These are phyloP conservation scores for Harlomillsia oculata DNA, from an alignment of 1,140 invertebrate genomes.

Conservation along the genomic window DNA sequence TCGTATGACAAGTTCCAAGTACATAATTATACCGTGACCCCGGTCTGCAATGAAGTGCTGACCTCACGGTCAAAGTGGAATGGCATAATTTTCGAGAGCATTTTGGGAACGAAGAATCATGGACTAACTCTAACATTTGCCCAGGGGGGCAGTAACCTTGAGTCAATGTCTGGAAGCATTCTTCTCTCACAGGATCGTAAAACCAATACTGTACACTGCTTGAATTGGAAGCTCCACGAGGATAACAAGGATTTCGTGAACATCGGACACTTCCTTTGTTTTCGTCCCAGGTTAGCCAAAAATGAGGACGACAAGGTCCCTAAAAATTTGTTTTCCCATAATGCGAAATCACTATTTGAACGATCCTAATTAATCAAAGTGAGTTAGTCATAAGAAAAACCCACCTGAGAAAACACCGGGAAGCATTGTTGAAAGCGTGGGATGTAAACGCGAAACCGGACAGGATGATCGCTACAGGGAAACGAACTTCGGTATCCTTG, in stretches of 20 bases:
- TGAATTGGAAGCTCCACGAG: neutral
- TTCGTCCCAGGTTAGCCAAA: neutral
- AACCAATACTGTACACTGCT: neutral
- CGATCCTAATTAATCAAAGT: too few species aligned
- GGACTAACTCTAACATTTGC: constrained; percentile 5
- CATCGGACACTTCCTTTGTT: neutral
- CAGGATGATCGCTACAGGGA: neutral
- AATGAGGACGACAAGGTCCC: neutral
- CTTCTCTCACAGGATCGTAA: neutral
- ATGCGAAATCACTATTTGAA: too few species aligned
- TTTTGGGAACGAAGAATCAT: constrained; percentile 6
- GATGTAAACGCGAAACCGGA: neutral
- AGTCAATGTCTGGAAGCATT: neutral
- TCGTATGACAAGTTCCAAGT: neutral
- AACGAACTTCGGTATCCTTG: neutral
- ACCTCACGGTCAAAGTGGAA: neutral
- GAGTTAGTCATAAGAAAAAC: too few species aligned
- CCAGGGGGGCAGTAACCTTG: neutral
- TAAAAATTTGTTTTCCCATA: neutral
- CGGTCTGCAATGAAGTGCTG: neutral
- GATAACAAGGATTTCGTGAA: neutral
- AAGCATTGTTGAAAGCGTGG: neutral
- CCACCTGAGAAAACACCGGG: constrained; percentile 1
- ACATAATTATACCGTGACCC: neutral
- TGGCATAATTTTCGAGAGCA: neutral